Evolutionary conservation across 2,113 vertebrate species (phyloP), one percentile per base, ranked within the genome.

Genomic region (Mus spicilegus): DNA sequence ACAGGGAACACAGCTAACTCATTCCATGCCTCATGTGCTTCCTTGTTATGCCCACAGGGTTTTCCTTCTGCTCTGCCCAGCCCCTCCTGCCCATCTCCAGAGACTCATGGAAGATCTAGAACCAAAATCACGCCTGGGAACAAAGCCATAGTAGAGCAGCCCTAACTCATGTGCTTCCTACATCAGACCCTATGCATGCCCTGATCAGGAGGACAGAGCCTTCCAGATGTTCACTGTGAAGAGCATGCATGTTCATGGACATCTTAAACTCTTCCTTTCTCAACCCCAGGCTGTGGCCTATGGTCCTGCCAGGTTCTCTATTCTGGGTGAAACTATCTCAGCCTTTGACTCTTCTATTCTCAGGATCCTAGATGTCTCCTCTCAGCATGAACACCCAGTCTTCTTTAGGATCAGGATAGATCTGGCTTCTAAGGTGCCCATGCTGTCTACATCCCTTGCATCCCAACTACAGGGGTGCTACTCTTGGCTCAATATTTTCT

Each of bases 171-270:
- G 58, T 46, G 19, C 76, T 92, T 76, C 61, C 58, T 7, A 26
- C 5, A 26, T 77, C 69, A 96, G 87, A 76, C 5, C 33, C 42
- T 77, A 3, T 20, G 42, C 42, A 42, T 42, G 63, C 36, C 77
- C 46, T 36, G 81, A 65, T 70, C 49, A 39, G 49, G 20, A 36
- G 11, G 51, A 39, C 30, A 42, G 30, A 28, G 85, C 10, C 5
- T 94, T 85, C 80, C 1, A 11, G 88, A 26, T 13, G 14, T 22
- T 73, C 42, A 42, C 24, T 39, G 65, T 33, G 54, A 28, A 73
- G n/a, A 65, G 2, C 39, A 20, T 0, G 8, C 6, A 1, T 7
- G 4, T 4, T 1, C 76, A 13, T 3, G 20, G 42, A 1, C 58
- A 42, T 46, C 58, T 17, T 28, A 17, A 4, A 58, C 3, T 33